phyloP scores from a whole-genome alignment of 2,113 vertebrate genomes.

The Cavia porcellus region DNA sequence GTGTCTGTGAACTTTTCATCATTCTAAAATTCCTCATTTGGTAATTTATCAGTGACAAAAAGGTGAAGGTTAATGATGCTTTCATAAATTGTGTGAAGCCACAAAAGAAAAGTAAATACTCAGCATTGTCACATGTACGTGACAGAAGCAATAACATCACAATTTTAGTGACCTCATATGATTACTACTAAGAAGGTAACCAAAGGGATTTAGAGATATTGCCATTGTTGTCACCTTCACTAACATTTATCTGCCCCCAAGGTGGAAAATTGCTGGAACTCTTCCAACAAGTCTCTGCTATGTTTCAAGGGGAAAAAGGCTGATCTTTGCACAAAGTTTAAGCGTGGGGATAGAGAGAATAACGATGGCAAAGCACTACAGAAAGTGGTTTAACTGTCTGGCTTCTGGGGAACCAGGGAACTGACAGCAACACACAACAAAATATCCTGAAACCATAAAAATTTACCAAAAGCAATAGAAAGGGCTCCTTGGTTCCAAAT shows the following conservation, averaged over 20 bases:
- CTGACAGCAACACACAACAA: neutral
- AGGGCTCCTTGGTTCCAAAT: neutral
- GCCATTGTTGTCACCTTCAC: neutral
- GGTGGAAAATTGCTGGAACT: neutral
- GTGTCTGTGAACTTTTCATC: neutral
- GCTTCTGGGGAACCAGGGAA: neutral
- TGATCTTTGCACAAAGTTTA: neutral
- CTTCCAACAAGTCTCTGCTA: neutral
- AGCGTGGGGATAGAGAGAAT: neutral
- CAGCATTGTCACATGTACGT: neutral
- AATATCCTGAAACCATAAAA: neutral
- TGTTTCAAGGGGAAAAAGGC: neutral
- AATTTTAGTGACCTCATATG: neutral
- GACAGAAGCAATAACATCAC: neutral
- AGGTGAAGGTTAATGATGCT: neutral
- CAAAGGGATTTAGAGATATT: neutral
- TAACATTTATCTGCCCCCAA: neutral
- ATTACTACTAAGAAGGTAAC: neutral
- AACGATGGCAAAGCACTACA: neutral
- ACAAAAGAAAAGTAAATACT: neutral
- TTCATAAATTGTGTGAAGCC: neutral
- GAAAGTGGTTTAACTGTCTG: neutral
- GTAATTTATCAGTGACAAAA: neutral
- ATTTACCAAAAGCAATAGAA: neutral
- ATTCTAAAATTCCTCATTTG: neutral